phyloP scores from a whole-genome alignment of 2,113 vertebrate species.

The mouse (Mus musculus) region DNA sequence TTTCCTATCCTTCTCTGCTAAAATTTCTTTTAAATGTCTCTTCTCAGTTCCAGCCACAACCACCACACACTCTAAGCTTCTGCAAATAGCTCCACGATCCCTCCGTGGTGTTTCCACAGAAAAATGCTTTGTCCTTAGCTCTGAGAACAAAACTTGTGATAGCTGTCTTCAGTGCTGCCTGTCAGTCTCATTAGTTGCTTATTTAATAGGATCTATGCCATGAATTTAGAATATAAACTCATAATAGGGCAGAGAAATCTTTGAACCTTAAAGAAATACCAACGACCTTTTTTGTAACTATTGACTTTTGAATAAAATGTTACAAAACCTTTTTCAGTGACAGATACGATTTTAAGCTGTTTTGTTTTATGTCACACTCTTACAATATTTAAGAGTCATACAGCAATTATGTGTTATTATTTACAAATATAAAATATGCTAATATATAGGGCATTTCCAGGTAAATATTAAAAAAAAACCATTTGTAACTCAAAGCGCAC shows the following conservation, averaged over 20 bases:
- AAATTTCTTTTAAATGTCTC: not conserved
- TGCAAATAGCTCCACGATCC: not conserved
- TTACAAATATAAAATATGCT: conserved; percentile 51
- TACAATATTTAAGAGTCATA: conserved; percentile 12
- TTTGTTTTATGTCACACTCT: conserved; percentile 42
- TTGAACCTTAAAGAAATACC: conserved; percentile 51
- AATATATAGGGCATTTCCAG: not conserved
- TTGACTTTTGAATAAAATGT: not conserved
- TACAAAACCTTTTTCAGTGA: conserved; percentile 3
- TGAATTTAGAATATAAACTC: conserved; percentile 48
- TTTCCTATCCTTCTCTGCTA: not conserved
- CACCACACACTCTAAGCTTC: not conserved
- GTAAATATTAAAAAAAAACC: conserved; percentile 47
- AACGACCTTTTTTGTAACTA: not conserved
- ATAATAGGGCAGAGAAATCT: conserved; percentile 43
- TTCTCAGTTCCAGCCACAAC: conserved; percentile 25
- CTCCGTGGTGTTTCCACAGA: not conserved
- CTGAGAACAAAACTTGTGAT: conserved; percentile 40
- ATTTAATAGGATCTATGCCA: conserved; percentile 25
- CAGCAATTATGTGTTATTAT: conserved; percentile 23
- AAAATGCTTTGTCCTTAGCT: conserved; percentile 30
- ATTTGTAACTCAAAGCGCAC: conserved; percentile 13
- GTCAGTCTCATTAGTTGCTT: not conserved
- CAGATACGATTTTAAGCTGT: not conserved
- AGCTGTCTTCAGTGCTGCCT: conserved; percentile 4